Conservation (phyloP, 2,797 vertebrate genomes). For the Pangasius macronema region DNA sequence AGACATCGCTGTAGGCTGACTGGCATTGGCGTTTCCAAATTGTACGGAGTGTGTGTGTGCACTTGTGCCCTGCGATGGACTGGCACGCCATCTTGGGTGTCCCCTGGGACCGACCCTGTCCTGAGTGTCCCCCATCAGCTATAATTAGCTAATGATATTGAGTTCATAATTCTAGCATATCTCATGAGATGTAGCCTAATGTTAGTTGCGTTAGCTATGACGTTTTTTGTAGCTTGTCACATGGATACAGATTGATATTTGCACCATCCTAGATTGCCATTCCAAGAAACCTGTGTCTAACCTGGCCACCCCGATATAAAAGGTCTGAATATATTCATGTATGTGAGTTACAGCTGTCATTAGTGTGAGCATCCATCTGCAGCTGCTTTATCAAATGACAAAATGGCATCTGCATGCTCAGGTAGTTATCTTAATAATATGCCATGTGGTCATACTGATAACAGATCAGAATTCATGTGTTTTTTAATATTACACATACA, state of each 20-base stretch:
- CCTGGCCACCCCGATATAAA: background rate
- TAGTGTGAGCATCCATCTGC: background rate
- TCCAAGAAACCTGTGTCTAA: background rate
- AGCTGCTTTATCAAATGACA: background rate
- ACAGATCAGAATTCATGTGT: background rate
- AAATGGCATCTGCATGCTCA: background rate
- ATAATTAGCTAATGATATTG: background rate
- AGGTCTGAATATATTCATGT: background rate
- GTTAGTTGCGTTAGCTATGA: background rate
- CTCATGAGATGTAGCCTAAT: background rate
- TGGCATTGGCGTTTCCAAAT: too few relatives aligned
- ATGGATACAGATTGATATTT: background rate
- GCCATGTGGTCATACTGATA: background rate
- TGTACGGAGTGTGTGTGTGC: too few relatives aligned
- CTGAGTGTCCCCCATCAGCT: background rate
- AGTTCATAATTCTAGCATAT: background rate
- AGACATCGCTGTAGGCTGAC: too few relatives aligned
- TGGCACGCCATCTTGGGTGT: too few relatives aligned
- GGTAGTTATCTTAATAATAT: background rate
- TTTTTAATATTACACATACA: background rate
- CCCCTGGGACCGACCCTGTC: too few relatives aligned
- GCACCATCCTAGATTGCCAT: background rate
- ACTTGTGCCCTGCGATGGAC: too few relatives aligned
- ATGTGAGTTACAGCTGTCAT: background rate
- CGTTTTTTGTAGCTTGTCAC: background rate